Evolutionary conservation across 2,113 vertebrate genomes (phyloP).

Genomic region (Rallus limicola): DNA sequence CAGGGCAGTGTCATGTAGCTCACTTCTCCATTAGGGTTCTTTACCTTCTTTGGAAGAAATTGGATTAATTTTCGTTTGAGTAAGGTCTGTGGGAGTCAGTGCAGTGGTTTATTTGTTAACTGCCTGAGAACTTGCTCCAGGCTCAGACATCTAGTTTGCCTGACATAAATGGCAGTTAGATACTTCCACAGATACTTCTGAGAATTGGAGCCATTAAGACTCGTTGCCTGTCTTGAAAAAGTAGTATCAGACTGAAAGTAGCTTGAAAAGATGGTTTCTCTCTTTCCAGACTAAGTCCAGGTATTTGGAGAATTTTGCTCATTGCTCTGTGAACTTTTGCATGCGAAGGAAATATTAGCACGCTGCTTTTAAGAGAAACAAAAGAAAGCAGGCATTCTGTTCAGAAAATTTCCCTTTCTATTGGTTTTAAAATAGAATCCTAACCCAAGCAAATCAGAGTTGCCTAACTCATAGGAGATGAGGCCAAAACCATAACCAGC

Average conservation of each 20-base stretch:
- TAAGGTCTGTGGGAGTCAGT: neutral
- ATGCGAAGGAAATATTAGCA: neutral
- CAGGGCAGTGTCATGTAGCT: neutral
- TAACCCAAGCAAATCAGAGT: neutral
- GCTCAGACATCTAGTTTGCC: neutral
- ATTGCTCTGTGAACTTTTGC: neutral
- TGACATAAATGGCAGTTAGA: neutral
- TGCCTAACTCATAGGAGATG: conserved; percentile 60
- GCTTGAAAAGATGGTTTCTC: neutral
- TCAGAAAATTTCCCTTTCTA: conserved; percentile 7
- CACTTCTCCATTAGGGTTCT: neutral
- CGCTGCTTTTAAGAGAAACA: neutral
- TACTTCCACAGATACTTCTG: neutral
- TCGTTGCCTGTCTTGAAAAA: neutral
- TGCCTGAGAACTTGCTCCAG: neutral
- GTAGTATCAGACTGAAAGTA: neutral
- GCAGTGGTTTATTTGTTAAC: neutral
- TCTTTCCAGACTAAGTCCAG: neutral
- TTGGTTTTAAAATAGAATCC: conserved; percentile 44
- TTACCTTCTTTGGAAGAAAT: neutral
- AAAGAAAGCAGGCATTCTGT: neutral
- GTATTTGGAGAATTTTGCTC: neutral
- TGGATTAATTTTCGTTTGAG: neutral
- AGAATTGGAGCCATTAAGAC: neutral
- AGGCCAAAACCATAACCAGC: conserved; percentile 58